Conservation (phyloP, 2,797 vertebrate genomes). For the Erethizon dorsatum region DNA sequence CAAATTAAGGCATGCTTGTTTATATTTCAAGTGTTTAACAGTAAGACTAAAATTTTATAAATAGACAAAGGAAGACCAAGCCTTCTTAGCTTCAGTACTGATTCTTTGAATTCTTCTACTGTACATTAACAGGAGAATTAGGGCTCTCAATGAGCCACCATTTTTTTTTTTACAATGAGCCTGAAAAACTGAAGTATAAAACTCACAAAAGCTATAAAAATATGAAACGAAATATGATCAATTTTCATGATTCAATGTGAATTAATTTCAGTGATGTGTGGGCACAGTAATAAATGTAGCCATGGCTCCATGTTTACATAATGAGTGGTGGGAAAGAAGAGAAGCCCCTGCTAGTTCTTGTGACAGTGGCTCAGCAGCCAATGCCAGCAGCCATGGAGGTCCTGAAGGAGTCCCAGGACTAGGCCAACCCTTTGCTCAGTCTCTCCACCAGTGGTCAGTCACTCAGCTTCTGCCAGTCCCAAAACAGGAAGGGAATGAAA, state of each 20-base stretch:
- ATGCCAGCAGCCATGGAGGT: neutral
- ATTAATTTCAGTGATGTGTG: neutral
- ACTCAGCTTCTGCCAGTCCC: neutral
- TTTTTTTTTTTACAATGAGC: neutral
- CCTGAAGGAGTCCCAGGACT: neutral
- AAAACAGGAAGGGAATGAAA: neutral
- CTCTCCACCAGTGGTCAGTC: neutral
- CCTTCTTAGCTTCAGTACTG: neutral
- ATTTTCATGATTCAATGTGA: slow-evolving; percentile 31
- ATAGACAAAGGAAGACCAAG: neutral
- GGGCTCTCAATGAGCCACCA: neutral
- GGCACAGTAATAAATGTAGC: neutral
- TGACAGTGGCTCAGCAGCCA: neutral
- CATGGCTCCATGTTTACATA: neutral
- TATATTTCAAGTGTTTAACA: neutral
- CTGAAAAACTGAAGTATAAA: slow-evolving; percentile 65
- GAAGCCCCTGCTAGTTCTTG: neutral
- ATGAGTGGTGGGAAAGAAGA: neutral
- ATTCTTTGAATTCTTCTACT: neutral
- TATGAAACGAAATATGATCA: slow-evolving; percentile 32
- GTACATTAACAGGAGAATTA: neutral
- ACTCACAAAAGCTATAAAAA: slow-evolving; percentile 53
- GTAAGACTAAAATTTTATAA: slow-evolving; percentile 29
- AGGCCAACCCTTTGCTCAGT: neutral
- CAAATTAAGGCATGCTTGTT: neutral